Conservation (phyloP, 2,888 invertebrate species). For the Hedychridium roseum region DNA sequence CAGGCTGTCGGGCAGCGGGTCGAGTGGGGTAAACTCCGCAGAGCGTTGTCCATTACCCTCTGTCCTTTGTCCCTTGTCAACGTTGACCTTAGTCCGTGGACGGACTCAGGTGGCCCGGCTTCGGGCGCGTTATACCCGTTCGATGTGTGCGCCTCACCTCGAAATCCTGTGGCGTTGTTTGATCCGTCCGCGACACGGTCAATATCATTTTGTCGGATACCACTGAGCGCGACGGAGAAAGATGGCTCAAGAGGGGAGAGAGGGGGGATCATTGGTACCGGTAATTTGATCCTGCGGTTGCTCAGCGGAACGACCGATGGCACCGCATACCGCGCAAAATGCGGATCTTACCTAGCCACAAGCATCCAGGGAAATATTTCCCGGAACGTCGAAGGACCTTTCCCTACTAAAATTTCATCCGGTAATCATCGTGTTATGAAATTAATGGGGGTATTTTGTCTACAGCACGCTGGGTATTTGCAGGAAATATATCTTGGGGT, state of each 20-base stretch:
- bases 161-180: conserved; percentile 17
- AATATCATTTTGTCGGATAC: conserved; percentile 10
- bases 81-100: conserved; percentile 21
- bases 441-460: too few species aligned
- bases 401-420: too few species aligned
- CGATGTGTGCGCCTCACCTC: conserved; percentile 10
- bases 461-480: too few species aligned
- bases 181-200: conserved; percentile 16
- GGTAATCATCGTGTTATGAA: too few species aligned
- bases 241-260: too few species aligned
- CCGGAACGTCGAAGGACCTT: too few species aligned
- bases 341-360: too few species aligned
- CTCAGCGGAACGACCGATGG: too few species aligned
- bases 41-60: conserved; percentile 31
- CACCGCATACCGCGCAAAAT: too few species aligned
- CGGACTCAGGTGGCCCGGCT: conserved; percentile 6
- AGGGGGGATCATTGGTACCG: conserved; percentile 2
- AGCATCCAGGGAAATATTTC: too few species aligned
- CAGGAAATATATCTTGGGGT: too few species aligned
- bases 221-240: too few species aligned
- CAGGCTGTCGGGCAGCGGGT: conserved; percentile 20
- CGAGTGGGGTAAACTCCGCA: conserved; percentile 29
- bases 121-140: neutral
- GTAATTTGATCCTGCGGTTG: neutral
- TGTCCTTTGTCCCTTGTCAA: conserved; percentile 28